Evolutionary conservation across 2,113 vertebrate species (phyloP), one percentile per base, ranked within the genome.

Genomic region (Oceanodroma tethys): DNA sequence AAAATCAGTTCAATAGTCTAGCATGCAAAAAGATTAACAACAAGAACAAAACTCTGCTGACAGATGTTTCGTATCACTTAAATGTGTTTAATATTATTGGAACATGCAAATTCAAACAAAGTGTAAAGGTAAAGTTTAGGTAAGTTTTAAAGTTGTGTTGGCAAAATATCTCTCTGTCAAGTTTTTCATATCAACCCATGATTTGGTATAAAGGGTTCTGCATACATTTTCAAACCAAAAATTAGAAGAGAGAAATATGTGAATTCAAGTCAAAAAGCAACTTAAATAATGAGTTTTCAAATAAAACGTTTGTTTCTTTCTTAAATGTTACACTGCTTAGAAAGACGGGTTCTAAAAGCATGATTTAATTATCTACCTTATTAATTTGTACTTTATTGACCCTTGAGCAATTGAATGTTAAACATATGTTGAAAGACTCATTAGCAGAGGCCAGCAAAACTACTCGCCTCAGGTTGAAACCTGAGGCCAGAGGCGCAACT

Each of bases 81-180:
- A 75, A 38, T 34, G 5, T 53, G 42, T 82, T 94, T 86, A 59
- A 21, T 42, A 66, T 36, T 50, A 86, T 6, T 60, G 43, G 62
- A 87, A 90, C 50, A 92, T 36, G 67, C 22, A 89, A 89, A 66
- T 91, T 93, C 81, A 95, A 73, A 22, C 56, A 62, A 91, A 95
- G 91, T 86, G 47, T 58, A 95, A 81, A 90, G 79, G 63, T 94
- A 91, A 91, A 82, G 29, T 50, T 70, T 66, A 95, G 13, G 47
- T 40, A 81, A 81, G 32, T 56, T 85, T 88, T 63, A 53, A 62
- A 53, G 16, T 42, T 47, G 18, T 58, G 16, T 32, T 50, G 60
- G 29, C 48, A 86, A 81, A 91, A 36, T 29, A 72, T 13, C 7
- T 38, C 30, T 32, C n/a, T 68, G 29, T 50, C 66, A 79, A 55